Evolutionary conservation across 2,113 vertebrate species (phyloP).

Genomic region (Vicugna pacos): DNA sequence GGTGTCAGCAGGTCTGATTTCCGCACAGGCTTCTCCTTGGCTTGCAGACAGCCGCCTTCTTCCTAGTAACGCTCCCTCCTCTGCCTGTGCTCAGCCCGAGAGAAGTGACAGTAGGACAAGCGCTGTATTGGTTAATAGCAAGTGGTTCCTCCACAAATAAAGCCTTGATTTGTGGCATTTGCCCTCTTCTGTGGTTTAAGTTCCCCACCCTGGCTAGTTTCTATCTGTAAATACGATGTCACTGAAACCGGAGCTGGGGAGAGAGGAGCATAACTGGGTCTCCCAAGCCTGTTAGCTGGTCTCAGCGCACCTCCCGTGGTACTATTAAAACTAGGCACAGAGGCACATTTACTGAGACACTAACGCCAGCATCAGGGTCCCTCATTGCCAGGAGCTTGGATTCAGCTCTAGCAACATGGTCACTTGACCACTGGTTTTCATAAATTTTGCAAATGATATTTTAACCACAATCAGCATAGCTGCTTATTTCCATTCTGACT

Average conservation of each 20-base stretch:
- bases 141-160: not conserved
- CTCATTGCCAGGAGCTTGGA: not conserved
- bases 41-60: not conserved
- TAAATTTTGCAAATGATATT: not conserved
- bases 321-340: not conserved
- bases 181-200: not conserved
- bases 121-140: not conserved
- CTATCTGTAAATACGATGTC: not conserved
- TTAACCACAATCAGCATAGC: rapidly evolving
- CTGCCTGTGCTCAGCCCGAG: no score
- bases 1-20: not conserved
- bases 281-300: rapidly evolving
- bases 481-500: not conserved
- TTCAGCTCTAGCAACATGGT: not conserved
- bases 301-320: not conserved
- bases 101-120: not conserved
- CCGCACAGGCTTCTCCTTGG: not conserved
- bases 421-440: not conserved
- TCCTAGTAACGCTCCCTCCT: not conserved
- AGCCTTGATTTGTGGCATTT: not conserved
- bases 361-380: no score
- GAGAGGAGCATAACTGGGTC: not conserved
- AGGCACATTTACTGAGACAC: not conserved
- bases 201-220: not conserved
- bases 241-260: not conserved